Evolutionary conservation across 2,888 invertebrate genomes (phyloP), one percentile per base, ranked within the genome.

Genomic region (Trachelus troglodyta): DNA sequence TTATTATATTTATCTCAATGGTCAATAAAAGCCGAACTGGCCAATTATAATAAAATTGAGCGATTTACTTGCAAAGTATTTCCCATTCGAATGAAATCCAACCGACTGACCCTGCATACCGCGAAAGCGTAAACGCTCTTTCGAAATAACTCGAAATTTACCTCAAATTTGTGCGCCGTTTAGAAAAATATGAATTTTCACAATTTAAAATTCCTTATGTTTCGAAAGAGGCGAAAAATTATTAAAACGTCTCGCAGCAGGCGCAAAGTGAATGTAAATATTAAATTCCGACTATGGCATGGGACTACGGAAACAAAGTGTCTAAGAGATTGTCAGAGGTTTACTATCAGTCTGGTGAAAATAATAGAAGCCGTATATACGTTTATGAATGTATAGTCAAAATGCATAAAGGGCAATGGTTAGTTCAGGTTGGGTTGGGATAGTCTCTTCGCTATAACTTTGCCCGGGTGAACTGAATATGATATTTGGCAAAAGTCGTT

Each of bases 401-500:
- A 30, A n/a, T 9, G 12, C 15, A 34, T 56, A 40, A 69, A 56
- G 31, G 40, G 30, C 30, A n/a, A 77, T 35, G 35, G n/a, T 15
- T 15, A 40, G 15, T 56, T 56, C 23, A 23, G 23, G 56, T 23
- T 56, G 2, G 23, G 23, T 2, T 2, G 9, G 56, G 2, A 15
- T 9, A 9, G 15, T 56, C 23, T 23, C 9, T 56, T 6, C 6
- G 23, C 23, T 23, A 23, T 15, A 56, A 56, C 23, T 56, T 23
- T 2, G 23, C 56, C 23, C 56, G 6, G 9, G 9, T 4, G 1
- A 74, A 33, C 40, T 69, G 77, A 69, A 75, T 77, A 69, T 69
- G 56, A 75, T 75, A 75, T 77, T 74, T 75, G 77, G 75, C 77
- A 75, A 75, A 77, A 77, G 69, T 23, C 56, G 23, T 2, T 23